phyloP scores from a whole-genome alignment of 2,888 invertebrate genomes.

The Stomorhina lunata region DNA sequence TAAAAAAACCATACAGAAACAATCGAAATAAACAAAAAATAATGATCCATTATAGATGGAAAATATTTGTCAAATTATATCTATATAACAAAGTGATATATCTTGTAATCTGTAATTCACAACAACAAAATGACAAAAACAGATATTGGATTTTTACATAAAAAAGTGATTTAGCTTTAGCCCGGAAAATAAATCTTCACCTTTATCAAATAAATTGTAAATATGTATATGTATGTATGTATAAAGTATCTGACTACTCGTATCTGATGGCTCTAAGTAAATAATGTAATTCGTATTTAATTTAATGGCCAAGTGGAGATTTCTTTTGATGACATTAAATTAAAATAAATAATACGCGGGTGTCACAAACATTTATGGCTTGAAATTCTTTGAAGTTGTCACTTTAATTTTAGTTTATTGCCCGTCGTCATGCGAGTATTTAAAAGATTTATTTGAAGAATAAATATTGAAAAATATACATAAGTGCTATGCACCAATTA shows the following conservation, averaged over 20 bases:
- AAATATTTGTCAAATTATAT: constrained; percentile 36
- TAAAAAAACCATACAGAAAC: too few species aligned
- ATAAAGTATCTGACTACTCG: too few species aligned
- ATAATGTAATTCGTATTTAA: background rate
- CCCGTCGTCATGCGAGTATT: constrained; percentile 1
- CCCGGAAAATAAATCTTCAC: constrained; percentile 18
- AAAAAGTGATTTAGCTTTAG: too few species aligned
- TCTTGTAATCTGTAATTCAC: constrained; percentile 28
- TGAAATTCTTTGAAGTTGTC: constrained; percentile 13
- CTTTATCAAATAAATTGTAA: constrained; percentile 8
- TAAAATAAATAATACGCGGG: background rate
- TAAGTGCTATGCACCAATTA: too few species aligned
- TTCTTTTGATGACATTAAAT: constrained; percentile 7
- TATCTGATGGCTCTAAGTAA: too few species aligned
- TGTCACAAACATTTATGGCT: constrained; percentile 29
- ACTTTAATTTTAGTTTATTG: background rate
- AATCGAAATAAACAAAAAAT: too few species aligned
- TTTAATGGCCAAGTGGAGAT: constrained; percentile 13
- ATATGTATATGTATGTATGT: too few species aligned
- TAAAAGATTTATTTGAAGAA: constrained; percentile 29
- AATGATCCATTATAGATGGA: constrained; percentile 1
- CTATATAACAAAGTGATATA: constrained; percentile 43
- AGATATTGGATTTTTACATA: background rate
- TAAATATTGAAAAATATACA: background rate
- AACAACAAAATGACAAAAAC: background rate